Evolutionary conservation across 2,797 vertebrate species (phyloP).

Genomic region (Sebastiscus tertius): DNA sequence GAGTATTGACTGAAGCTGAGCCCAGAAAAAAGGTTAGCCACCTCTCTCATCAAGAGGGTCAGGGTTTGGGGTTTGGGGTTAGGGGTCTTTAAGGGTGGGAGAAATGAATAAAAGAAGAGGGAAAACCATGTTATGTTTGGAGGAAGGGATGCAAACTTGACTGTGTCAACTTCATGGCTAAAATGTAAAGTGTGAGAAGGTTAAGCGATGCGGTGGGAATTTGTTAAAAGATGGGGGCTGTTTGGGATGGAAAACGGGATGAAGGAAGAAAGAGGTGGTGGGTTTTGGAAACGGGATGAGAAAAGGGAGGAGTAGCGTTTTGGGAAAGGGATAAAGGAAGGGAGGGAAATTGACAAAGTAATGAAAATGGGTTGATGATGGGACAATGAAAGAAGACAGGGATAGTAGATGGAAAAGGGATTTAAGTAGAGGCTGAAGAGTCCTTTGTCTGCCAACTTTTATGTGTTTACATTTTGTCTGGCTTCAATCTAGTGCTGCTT

Average conservation of each 20-base stretch:
- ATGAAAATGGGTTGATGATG: conserved; percentile 22
- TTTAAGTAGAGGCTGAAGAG: conserved; percentile 12
- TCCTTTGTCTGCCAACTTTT: conserved; percentile 15
- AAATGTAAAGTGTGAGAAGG: background rate
- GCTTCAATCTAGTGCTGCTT: background rate
- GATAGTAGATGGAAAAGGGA: conserved; percentile 5
- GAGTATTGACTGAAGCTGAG: conserved; percentile 33
- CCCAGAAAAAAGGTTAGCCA: conserved; percentile 18
- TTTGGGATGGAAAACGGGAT: conserved; percentile 22
- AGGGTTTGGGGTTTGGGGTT: conserved; percentile 3
- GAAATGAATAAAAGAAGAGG: conserved; percentile 9
- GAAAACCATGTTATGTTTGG: conserved; percentile 27
- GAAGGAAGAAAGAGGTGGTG: conserved; percentile 11
- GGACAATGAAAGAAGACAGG: conserved; percentile 24
- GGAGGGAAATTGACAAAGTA: background rate
- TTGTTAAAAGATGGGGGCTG: background rate
- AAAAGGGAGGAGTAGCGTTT: conserved; percentile 13
- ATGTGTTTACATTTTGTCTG: conserved; percentile 15
- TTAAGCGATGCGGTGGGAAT: conserved; percentile 5
- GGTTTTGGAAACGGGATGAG: conserved; percentile 21
- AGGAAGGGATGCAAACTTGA: background rate
- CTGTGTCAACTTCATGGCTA: background rate
- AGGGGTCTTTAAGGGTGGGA: background rate
- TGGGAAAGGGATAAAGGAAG: conserved; percentile 12
- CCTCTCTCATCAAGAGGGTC: conserved; percentile 14